Evolutionary conservation across 2,113 vertebrate genomes (phyloP).

Genomic region (Sinocyclocheilus maitianheensis): DNA sequence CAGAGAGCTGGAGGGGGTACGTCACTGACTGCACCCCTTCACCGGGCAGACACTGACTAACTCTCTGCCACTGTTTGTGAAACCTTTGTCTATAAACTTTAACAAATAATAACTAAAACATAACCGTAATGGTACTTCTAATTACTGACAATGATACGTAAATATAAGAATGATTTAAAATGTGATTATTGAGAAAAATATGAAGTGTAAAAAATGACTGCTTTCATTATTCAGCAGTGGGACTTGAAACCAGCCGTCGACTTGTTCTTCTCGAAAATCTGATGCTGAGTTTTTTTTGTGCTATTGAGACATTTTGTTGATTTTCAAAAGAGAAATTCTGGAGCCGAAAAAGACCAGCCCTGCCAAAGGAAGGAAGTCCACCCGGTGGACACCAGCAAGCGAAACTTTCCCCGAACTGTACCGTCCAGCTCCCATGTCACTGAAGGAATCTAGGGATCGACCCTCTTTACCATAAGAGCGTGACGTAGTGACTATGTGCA

Average conservation of each 20-base stretch:
- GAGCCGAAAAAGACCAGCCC: slow-evolving; percentile 87
- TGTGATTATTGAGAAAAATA: slow-evolving; percentile 65
- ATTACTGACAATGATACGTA: slow-evolving; percentile 63
- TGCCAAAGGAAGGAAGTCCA: slow-evolving; percentile 96
- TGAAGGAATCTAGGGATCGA: slow-evolving; percentile 44
- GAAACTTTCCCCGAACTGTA: slow-evolving; percentile 67
- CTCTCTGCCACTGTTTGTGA: slow-evolving; percentile 65
- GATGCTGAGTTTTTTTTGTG: slow-evolving; percentile 67
- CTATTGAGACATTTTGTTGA: slow-evolving; percentile 68
- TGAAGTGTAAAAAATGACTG: slow-evolving; percentile 57
- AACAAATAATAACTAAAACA: slow-evolving; percentile 60
- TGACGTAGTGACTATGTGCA: slow-evolving; percentile 78
- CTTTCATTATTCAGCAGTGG: slow-evolving; percentile 62
- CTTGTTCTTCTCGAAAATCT: slow-evolving; percentile 58
- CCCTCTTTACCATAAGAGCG: slow-evolving; percentile 72
- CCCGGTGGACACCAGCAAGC: slow-evolving; percentile 91
- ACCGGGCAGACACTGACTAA: slow-evolving; percentile 58
- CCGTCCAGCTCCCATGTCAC: slow-evolving; percentile 72
- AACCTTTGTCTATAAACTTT: slow-evolving; percentile 79
- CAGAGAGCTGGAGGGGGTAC: slow-evolving; percentile 63
- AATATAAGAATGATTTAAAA: slow-evolving; percentile 68
- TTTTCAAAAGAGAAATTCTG: slow-evolving; percentile 75
- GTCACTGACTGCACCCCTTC: slow-evolving; percentile 42
- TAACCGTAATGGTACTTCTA: slow-evolving; percentile 53
- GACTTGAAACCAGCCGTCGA: slow-evolving; percentile 67